Evolutionary conservation across 2,797 vertebrate genomes (phyloP).

Genomic region (Erpetoichthys calabaricus): DNA sequence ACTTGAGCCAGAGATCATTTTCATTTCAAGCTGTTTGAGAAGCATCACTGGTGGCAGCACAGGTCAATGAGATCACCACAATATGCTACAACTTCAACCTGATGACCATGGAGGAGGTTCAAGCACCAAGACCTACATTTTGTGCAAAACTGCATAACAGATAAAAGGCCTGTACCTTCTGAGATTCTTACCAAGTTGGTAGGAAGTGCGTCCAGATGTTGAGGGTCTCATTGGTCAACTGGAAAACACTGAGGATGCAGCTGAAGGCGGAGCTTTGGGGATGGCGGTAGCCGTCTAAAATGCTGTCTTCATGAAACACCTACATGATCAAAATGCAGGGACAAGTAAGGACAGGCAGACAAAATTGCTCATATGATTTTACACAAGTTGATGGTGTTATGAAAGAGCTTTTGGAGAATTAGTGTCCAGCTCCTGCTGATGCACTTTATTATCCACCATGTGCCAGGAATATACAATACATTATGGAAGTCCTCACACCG

Average conservation of each 20-base stretch:
- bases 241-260: constrained; percentile 81
- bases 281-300: constrained; percentile 80
- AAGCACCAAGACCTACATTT: too few relatives aligned
- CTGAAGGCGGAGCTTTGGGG: constrained; percentile 69
- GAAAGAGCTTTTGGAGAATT: background rate
- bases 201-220: constrained; percentile 94
- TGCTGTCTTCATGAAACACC: constrained; percentile 81
- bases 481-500: too few relatives aligned
- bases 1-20: too few relatives aligned
- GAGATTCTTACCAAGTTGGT: constrained; percentile 63
- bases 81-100: too few relatives aligned
- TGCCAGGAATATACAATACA: too few relatives aligned
- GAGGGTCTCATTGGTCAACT: constrained; percentile 87
- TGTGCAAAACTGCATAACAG: background rate
- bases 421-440: background rate
- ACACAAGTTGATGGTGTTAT: background rate
- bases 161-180: background rate
- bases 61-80: too few relatives aligned
- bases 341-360: background rate
- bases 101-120: too few relatives aligned
- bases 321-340: constrained; percentile 19
- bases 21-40: too few relatives aligned
- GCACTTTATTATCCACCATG: too few relatives aligned
- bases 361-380: background rate
- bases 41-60: too few relatives aligned